A percentile compares a stretch with the other conserved stretches of the same genome.
phyloP scores from a whole-genome alignment of 2,797 vertebrate species.

The Muraenolepis orangiensis region DNA sequence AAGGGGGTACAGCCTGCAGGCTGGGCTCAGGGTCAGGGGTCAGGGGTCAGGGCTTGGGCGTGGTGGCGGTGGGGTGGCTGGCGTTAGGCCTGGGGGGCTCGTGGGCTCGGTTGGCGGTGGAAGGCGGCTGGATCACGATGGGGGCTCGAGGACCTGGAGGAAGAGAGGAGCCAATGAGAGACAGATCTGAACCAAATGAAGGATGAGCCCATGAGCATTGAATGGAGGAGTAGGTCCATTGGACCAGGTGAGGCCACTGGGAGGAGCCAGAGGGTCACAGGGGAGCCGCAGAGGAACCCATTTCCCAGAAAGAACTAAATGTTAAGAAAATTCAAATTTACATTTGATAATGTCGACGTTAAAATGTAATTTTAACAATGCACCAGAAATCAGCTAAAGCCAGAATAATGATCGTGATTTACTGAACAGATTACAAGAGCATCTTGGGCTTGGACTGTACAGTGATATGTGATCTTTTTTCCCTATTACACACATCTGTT shows the following conservation, averaged over 20 bases:
- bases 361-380: no score
- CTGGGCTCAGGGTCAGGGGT: conserved; percentile 21
- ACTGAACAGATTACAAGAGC: not conserved
- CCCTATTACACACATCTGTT: no score
- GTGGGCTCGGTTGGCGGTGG: conserved; percentile 49
- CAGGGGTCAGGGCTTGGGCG: conserved; percentile 17
- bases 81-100: conserved; percentile 56
- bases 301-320: no score
- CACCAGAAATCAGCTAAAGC: not conserved
- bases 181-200: not conserved
- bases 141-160: conserved; percentile 48
- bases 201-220: no score
- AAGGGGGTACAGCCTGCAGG: conserved; percentile 1
- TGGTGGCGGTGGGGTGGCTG: conserved; percentile 49
- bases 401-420: not conserved
- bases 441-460: not conserved
- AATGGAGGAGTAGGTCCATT: no score
- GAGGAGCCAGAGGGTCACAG: no score
- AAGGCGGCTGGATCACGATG: conserved; percentile 62
- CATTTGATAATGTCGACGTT: not conserved
- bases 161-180: not conserved
- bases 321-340: not conserved
- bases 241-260: no score
- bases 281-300: no score
- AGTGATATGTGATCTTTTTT: not conserved